phyloP scores from a whole-genome alignment of 2,113 vertebrate genomes.

The Mobula birostris region DNA sequence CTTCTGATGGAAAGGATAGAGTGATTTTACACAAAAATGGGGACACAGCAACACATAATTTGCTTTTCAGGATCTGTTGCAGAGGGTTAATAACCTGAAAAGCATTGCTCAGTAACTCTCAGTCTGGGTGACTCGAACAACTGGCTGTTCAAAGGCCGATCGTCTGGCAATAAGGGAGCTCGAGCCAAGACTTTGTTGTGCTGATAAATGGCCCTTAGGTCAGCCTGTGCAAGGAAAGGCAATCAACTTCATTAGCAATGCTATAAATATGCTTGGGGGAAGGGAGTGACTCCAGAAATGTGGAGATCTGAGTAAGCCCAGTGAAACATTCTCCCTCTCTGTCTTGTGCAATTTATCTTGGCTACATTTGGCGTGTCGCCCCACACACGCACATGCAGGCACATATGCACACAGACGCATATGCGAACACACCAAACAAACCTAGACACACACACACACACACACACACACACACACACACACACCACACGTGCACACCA shows the following conservation, averaged over 20 bases:
- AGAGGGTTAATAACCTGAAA: background rate
- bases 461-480: background rate
- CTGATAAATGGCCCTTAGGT: background rate
- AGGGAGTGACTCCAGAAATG: background rate
- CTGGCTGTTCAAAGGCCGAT: background rate
- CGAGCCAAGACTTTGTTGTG: background rate
- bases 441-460: background rate
- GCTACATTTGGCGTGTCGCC: too few relatives aligned
- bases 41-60: too few relatives aligned
- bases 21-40: background rate
- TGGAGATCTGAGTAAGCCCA: background rate
- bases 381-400: too few relatives aligned
- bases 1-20: background rate
- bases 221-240: background rate
- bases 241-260: slow-evolving; percentile 13
- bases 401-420: background rate
- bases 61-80: background rate
- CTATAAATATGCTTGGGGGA: background rate
- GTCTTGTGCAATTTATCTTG: background rate
- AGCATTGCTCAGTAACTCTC: background rate
- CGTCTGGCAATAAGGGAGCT: background rate
- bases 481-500: background rate
- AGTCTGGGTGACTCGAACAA: background rate
- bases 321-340: background rate
- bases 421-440: background rate